Conservation (phyloP, 2,888 invertebrate genomes). For the Drosophila birchii region DNA sequence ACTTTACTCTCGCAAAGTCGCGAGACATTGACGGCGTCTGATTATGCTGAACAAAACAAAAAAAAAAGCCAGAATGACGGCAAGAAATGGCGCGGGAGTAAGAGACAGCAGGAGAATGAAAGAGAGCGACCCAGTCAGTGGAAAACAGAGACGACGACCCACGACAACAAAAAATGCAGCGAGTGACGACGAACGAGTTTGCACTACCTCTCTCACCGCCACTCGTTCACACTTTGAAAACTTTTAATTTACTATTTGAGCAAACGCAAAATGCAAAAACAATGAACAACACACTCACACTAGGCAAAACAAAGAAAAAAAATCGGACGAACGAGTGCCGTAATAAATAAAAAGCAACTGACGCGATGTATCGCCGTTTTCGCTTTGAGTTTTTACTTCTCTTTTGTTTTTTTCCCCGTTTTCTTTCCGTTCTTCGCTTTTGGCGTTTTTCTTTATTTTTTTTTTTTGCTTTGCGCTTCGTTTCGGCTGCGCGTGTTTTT, state of each 20-base stretch:
- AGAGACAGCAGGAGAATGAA: neutral
- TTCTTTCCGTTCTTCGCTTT: slow-evolving; percentile 33
- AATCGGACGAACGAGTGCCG: slow-evolving; percentile 31
- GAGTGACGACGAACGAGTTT: slow-evolving; percentile 56
- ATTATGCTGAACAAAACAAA: slow-evolving; percentile 60
- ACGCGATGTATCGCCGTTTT: slow-evolving; percentile 62
- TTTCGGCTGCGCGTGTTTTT: slow-evolving; percentile 76
- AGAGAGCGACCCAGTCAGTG: slow-evolving; percentile 33
- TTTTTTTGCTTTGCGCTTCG: slow-evolving; percentile 53
- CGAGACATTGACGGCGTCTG: slow-evolving; percentile 57
- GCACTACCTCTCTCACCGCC: slow-evolving; percentile 2
- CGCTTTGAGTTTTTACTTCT: slow-evolving; percentile 26
- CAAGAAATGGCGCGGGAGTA: slow-evolving; percentile 8
- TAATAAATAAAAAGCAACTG: slow-evolving; percentile 65
- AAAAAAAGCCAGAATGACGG: slow-evolving; percentile 27
- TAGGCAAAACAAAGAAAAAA: slow-evolving; percentile 31
- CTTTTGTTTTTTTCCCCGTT: slow-evolving; percentile 46
- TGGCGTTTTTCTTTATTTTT: slow-evolving; percentile 33
- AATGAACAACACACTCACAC: slow-evolving; percentile 47
- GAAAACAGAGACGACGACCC: slow-evolving; percentile 57
- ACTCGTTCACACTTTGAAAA: slow-evolving; percentile 47
- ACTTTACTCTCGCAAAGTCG: slow-evolving; percentile 32
- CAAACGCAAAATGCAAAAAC: slow-evolving; percentile 60
- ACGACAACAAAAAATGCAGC: slow-evolving; percentile 73
- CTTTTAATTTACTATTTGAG: slow-evolving; percentile 50